Evolutionary conservation across 2,113 vertebrate species (phyloP).

Genomic region (Phalacrocorax carbo): DNA sequence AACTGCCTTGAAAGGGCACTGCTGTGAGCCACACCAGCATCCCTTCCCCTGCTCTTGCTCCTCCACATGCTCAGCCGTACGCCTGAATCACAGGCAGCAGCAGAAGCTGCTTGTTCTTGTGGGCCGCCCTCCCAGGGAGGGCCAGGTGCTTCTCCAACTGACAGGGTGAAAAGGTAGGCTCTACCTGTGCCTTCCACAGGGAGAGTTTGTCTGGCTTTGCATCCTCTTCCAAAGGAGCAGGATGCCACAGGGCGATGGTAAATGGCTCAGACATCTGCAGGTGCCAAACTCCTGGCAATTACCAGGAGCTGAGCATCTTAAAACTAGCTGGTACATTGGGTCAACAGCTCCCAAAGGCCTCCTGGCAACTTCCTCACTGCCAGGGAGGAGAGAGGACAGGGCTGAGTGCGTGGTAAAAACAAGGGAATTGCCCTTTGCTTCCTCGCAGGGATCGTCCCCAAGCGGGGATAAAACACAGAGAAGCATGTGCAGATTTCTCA

Average conservation of each 20-base stretch:
- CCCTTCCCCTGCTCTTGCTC: rapidly evolving
- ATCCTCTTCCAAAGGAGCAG: not conserved
- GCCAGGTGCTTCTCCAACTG: not conserved
- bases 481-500: not conserved
- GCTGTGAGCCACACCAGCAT: not conserved
- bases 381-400: not conserved
- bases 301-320: not conserved
- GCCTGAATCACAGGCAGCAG: not conserved
- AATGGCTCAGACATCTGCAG: not conserved
- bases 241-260: not conserved
- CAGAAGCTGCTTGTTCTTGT: not conserved
- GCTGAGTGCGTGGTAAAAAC: not conserved
- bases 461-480: not conserved
- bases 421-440: not conserved
- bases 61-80: rapidly evolving
- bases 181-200: not conserved
- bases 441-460: not conserved
- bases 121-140: not conserved
- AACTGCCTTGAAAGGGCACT: not conserved
- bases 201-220: not conserved
- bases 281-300: not conserved
- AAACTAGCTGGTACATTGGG: not conserved
- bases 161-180: not conserved
- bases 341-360: not conserved
- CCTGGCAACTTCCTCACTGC: not conserved